These are phyloP conservation scores for Rhagophthalmus giganteus DNA, from an alignment of 2,888 invertebrate genomes.

Conservation along the genomic window DNA sequence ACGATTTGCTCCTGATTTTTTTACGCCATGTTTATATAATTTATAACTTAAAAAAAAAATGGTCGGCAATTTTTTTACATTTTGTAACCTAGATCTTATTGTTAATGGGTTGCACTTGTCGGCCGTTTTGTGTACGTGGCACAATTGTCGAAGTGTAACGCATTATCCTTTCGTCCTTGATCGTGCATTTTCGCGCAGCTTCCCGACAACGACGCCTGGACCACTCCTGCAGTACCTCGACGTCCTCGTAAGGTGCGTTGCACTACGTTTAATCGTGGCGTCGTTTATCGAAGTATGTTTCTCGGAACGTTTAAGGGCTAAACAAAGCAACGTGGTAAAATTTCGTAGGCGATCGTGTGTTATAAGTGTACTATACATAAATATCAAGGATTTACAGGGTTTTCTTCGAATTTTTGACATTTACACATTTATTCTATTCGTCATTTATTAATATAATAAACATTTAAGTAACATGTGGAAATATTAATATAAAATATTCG, in stretches of 20 bases:
- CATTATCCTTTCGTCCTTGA: constrained; percentile 26
- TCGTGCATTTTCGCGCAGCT: constrained; percentile 36
- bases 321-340: constrained; percentile 2
- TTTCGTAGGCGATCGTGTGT: neutral
- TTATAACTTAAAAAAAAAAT: no score
- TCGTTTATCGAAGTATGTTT: constrained; percentile 23
- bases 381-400: no score
- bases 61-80: no score
- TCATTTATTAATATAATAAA: no score
- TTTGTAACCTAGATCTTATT: constrained; percentile 5
- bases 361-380: constrained; percentile 3
- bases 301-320: constrained; percentile 13
- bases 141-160: constrained; percentile 29
- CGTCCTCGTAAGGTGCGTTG: constrained; percentile 37
- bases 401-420: constrained; percentile 6
- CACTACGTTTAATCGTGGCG: constrained; percentile 20
- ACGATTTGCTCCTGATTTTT: no score
- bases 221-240: constrained; percentile 45
- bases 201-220: constrained; percentile 43
- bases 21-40: no score
- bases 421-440: neutral
- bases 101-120: constrained; percentile 24
- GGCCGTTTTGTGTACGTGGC: constrained; percentile 18
- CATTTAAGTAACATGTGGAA: no score
- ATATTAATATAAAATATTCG: no score